phyloP scores from a whole-genome alignment of 2,113 vertebrate species.

The Oreotrochilus melanogaster region DNA sequence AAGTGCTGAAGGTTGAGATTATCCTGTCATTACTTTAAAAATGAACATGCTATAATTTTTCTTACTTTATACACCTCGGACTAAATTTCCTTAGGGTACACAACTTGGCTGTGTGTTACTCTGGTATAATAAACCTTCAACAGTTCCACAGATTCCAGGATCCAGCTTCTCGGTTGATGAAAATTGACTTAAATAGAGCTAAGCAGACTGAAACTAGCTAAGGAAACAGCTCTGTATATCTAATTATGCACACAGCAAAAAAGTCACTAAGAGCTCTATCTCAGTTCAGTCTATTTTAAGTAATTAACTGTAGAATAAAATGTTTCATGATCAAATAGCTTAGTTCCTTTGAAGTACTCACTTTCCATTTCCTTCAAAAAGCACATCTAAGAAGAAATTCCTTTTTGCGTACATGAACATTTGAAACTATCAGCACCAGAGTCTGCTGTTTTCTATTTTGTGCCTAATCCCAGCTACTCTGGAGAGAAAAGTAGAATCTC shows the following conservation, averaged over 20 bases:
- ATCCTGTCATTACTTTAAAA: neutral
- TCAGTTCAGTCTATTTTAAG: slow-evolving; percentile 38
- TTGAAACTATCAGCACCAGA: neutral
- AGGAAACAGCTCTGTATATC: slow-evolving; percentile 34
- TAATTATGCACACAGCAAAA: slow-evolving; percentile 45
- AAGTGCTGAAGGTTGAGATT: neutral
- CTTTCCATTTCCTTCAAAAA: slow-evolving; percentile 16
- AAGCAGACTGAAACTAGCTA: slow-evolving; percentile 22
- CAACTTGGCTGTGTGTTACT: neutral
- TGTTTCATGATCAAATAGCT: slow-evolving; percentile 26
- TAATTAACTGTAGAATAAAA: slow-evolving; percentile 48
- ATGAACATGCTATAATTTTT: neutral
- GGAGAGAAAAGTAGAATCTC: neutral
- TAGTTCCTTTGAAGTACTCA: slow-evolving; percentile 12
- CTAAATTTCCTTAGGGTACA: neutral
- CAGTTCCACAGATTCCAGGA: neutral
- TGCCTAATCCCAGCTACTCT: neutral
- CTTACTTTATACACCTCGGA: neutral
- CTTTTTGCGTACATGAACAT: neutral
- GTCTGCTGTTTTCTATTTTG: neutral
- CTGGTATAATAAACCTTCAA: neutral
- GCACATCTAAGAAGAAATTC: slow-evolving; percentile 19
- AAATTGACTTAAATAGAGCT: slow-evolving; percentile 25
- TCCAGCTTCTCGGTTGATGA: slow-evolving; percentile 12
- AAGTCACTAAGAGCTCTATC: slow-evolving; percentile 21